Percentiles rank a stretch among this genome's conserved stretches.
Evolutionary conservation across 2,888 invertebrate genomes (phyloP).

Genomic region (Noctua pronuba): DNA sequence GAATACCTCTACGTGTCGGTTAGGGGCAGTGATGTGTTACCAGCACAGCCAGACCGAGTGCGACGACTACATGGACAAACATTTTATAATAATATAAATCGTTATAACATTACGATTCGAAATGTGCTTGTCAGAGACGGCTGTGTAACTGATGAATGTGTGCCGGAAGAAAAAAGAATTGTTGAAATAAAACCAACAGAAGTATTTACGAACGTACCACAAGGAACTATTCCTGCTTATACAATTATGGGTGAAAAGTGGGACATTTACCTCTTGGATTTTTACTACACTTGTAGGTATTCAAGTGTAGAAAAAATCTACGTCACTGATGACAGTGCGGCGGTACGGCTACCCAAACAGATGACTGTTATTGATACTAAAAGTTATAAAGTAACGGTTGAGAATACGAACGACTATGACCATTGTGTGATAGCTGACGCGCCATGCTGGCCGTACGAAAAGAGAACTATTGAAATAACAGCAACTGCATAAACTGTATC

Average conservation of each 20-base stretch:
- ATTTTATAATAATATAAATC: conserved; percentile 11
- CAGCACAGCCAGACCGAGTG: not conserved
- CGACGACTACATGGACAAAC: not conserved
- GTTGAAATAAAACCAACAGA: conserved; percentile 25
- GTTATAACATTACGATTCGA: conserved; percentile 9
- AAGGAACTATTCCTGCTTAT: conserved; percentile 4
- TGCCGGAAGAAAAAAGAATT: not conserved
- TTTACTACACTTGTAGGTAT: too few species aligned
- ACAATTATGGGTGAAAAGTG: conserved; percentile 38
- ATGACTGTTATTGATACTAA: not conserved
- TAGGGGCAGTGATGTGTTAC: not conserved
- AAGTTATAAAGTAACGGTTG: conserved; percentile 1
- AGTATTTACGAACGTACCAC: conserved; percentile 2
- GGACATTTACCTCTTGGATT: conserved; percentile 4
- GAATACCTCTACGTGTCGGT: not conserved
- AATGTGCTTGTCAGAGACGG: not conserved
- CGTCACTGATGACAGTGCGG: conserved; percentile 1
- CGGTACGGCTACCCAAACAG: not conserved
- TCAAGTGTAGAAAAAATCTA: conserved; percentile 9
- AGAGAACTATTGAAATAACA: not conserved
- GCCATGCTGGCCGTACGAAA: conserved; percentile 15
- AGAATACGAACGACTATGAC: not conserved
- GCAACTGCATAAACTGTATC: not conserved
- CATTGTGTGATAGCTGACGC: conserved; percentile 23
- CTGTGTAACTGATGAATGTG: conserved; percentile 1